Conservation (phyloP, 2,888 invertebrate genomes). For the Ptilodon capucinus region DNA sequence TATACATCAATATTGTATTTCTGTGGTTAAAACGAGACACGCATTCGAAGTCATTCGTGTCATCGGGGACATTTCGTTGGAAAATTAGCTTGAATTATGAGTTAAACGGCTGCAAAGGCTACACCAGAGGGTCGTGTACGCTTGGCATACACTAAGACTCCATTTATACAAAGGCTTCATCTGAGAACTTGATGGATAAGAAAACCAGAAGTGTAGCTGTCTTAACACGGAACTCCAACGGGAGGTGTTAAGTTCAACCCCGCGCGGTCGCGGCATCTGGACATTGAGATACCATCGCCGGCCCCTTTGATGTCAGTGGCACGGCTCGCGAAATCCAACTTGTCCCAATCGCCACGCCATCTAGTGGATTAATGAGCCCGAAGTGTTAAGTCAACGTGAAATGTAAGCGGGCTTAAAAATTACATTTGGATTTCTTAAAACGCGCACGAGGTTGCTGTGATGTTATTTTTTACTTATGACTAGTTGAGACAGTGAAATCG, state of each 20-base stretch:
- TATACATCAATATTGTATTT: too few relatives aligned
- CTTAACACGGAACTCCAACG: constrained; percentile 14
- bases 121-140: too few relatives aligned
- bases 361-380: constrained; percentile 47
- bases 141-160: too few relatives aligned
- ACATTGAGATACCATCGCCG: constrained; percentile 39
- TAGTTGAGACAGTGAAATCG: too few relatives aligned
- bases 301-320: constrained; percentile 40
- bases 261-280: constrained; percentile 27
- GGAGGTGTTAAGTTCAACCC: constrained; percentile 27
- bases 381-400: constrained; percentile 39
- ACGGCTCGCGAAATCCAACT: constrained; percentile 42
- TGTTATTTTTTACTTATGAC: neutral
- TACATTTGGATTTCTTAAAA: neutral
- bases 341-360: constrained; percentile 46
- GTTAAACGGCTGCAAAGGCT: too few relatives aligned
- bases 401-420: neutral
- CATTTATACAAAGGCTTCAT: too few relatives aligned
- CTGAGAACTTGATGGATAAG: too few relatives aligned
- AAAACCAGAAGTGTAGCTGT: too few relatives aligned
- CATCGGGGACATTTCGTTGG: too few relatives aligned
- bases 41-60: too few relatives aligned
- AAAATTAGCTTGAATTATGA: too few relatives aligned
- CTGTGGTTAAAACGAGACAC: too few relatives aligned
- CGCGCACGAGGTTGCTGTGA: neutral